A percentile compares a stretch with the other conserved stretches of the same genome.
phyloP scores from a whole-genome alignment of 1,140 invertebrate species.

The Caenorhabditis remanei region DNA sequence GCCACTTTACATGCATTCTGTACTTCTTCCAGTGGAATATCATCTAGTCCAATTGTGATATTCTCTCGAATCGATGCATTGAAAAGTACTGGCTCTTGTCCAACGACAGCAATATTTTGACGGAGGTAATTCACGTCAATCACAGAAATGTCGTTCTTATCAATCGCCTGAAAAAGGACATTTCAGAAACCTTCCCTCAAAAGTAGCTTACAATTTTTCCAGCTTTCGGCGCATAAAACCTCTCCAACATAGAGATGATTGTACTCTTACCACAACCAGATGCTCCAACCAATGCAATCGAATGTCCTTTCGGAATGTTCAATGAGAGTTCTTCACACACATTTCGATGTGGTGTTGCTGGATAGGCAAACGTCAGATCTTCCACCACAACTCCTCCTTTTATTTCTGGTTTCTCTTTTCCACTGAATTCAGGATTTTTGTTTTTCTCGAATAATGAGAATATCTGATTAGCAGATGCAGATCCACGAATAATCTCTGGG shows the following conservation, averaged over 20 bases:
- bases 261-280: slow-evolving; percentile 91
- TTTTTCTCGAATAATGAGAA: slow-evolving; percentile 74
- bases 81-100: slow-evolving; percentile 66
- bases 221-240: slow-evolving; percentile 83
- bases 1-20: slow-evolving; percentile 70
- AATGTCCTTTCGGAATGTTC: slow-evolving; percentile 85
- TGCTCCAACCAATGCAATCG: slow-evolving; percentile 88
- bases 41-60: slow-evolving; percentile 75
- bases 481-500: slow-evolving; percentile 78
- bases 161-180: slow-evolving; percentile 27
- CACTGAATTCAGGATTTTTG: slow-evolving; percentile 74
- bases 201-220: slow-evolving; percentile 63
- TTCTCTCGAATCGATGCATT: slow-evolving; percentile 71
- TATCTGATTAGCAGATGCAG: slow-evolving; percentile 75
- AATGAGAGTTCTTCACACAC: slow-evolving; percentile 85
- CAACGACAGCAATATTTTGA: slow-evolving; percentile 52
- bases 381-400: slow-evolving; percentile 73
- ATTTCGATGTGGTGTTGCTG: slow-evolving; percentile 78
- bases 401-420: slow-evolving; percentile 12
- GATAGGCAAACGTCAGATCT: slow-evolving; percentile 78
- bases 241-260: slow-evolving; percentile 85
- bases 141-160: slow-evolving; percentile 41
- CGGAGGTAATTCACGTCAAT: slow-evolving; percentile 61
- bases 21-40: slow-evolving; percentile 66
- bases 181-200: not conserved